These are phyloP conservation scores for Lithosia quadra DNA, from an alignment of 2,888 invertebrate species.

Conservation along the genomic window DNA sequence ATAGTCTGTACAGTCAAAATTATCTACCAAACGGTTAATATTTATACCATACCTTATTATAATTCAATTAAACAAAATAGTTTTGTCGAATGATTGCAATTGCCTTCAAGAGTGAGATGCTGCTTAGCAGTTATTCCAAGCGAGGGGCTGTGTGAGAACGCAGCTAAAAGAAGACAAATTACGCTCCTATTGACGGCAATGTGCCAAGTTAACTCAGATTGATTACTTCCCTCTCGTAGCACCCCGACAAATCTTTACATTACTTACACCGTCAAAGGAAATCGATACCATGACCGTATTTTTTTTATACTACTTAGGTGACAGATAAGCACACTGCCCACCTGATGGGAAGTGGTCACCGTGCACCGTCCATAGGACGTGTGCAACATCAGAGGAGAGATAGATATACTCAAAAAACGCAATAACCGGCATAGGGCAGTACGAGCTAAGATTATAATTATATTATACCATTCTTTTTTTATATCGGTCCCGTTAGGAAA, in stretches of 20 bases:
- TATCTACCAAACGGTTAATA: not conserved
- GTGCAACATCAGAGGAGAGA: too few relatives aligned
- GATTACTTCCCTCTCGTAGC: slow-evolving; percentile 17
- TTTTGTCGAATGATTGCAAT: not conserved
- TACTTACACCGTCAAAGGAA: not conserved
- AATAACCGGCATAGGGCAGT: too few relatives aligned
- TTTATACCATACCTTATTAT: not conserved
- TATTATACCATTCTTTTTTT: too few relatives aligned
- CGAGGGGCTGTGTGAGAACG: not conserved
- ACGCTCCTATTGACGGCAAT: slow-evolving; percentile 20
- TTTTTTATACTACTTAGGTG: too few relatives aligned
- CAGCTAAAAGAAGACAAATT: slow-evolving; percentile 17
- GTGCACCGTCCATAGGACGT: too few relatives aligned
- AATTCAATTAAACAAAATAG: not conserved
- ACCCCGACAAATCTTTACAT: slow-evolving; percentile 20
- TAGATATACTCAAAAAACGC: too few relatives aligned
- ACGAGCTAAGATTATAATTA: not conserved
- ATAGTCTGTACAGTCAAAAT: not conserved
- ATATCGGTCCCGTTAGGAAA: too few relatives aligned
- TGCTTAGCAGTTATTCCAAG: not conserved
- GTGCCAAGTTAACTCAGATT: slow-evolving; percentile 15
- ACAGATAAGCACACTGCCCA: too few relatives aligned
- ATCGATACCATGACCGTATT: too few relatives aligned
- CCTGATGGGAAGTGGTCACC: too few relatives aligned
- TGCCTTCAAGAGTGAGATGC: not conserved